Conservation (phyloP, 2,113 vertebrate species). For the Nerophis lumbriciformis region DNA sequence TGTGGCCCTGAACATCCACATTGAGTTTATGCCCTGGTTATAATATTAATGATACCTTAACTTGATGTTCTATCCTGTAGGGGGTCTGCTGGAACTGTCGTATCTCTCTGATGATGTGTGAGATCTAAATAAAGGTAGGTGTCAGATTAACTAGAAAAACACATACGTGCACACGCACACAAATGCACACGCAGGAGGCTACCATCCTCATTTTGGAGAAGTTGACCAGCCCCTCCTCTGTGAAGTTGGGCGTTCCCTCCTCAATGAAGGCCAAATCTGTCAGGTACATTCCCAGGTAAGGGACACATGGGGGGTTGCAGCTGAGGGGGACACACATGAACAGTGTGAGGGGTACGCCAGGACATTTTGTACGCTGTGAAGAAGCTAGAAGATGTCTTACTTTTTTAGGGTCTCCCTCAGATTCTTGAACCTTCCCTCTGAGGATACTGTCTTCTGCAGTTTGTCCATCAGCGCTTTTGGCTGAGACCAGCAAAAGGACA, state of each 20-base stretch:
- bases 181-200: constrained; percentile 23
- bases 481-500: constrained; percentile 57
- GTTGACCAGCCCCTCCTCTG: constrained; percentile 96
- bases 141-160: background rate
- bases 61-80: constrained; percentile 94
- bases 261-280: constrained; percentile 97
- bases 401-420: constrained; percentile 98
- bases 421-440: constrained; percentile 98
- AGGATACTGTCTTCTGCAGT: constrained; percentile 96
- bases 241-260: constrained; percentile 97
- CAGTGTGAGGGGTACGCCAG: too few relatives aligned
- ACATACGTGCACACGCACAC: background rate
- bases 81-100: constrained; percentile 97
- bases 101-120: constrained; percentile 96
- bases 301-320: constrained; percentile 94
- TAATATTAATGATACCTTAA: constrained; percentile 77
- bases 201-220: constrained; percentile 99
- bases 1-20: too few relatives aligned
- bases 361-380: background rate
- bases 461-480: constrained; percentile 97
- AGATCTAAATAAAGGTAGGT: constrained; percentile 76
- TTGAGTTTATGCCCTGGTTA: background rate
- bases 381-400: constrained; percentile 62
- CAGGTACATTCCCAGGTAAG: constrained; percentile 98
- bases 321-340: constrained; percentile 53